Conservation (phyloP, 1,140 invertebrate species). For the Globodera rostochiensis region DNA sequence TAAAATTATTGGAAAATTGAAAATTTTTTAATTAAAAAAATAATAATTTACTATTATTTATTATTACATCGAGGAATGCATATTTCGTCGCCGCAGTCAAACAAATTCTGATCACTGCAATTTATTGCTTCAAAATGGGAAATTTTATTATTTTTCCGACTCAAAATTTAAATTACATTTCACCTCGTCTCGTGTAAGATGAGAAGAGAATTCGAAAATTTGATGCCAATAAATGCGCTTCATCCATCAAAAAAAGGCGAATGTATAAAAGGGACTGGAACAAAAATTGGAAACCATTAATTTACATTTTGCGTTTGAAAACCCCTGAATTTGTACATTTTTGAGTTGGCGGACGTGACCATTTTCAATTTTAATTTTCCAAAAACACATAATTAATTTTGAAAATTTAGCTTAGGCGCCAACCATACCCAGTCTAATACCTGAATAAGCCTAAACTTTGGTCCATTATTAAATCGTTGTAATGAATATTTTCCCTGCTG, state of each 20-base stretch:
- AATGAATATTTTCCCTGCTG: not conserved
- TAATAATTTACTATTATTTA: no score
- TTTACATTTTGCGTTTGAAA: no score
- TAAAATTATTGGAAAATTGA: not conserved
- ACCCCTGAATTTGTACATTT: no score
- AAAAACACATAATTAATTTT: no score
- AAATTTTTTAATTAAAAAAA: no score
- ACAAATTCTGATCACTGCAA: constrained; percentile 37
- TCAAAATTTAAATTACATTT: not conserved
- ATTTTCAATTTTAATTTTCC: no score
- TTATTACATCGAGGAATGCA: constrained; percentile 34
- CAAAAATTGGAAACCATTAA: not conserved
- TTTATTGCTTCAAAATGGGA: constrained; percentile 38
- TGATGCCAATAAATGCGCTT: constrained; percentile 28
- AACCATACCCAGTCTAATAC: no score
- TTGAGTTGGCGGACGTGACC: no score
- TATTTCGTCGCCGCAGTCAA: constrained; percentile 46
- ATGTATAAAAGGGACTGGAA: constrained; percentile 31
- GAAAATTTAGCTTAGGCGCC: no score
- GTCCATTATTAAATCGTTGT: no score
- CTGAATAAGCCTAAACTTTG: no score
- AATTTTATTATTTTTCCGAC: not conserved
- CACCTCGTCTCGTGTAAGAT: constrained; percentile 24
- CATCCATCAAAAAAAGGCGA: constrained; percentile 34
- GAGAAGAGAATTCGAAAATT: constrained; percentile 40